phyloP scores from a whole-genome alignment of 2,113 vertebrate genomes.

The Spermophilus dauricus region DNA sequence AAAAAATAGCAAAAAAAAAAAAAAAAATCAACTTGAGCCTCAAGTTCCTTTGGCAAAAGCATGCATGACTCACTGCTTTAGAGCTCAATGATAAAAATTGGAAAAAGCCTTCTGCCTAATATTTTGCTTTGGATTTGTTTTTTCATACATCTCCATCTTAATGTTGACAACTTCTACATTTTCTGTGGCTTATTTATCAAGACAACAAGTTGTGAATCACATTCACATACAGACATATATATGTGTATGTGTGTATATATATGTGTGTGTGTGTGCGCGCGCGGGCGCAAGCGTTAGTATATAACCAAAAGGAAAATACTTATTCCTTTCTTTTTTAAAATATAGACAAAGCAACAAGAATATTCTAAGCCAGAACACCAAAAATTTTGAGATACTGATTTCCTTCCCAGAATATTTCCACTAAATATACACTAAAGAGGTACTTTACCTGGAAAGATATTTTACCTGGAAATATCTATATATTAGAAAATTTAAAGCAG shows the following conservation, averaged over 20 bases:
- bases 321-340: slow-evolving; percentile 6
- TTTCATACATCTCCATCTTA: background rate
- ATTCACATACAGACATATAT: background rate
- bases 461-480: slow-evolving; percentile 17
- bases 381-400: slow-evolving; percentile 26
- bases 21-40: background rate
- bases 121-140: slow-evolving; percentile 58
- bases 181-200: slow-evolving; percentile 25
- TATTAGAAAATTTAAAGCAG: slow-evolving; percentile 10
- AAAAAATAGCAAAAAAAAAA: no score
- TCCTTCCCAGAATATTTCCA: slow-evolving; percentile 40
- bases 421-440: no score
- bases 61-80: slow-evolving; percentile 55
- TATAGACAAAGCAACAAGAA: slow-evolving; percentile 2
- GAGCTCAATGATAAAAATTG: slow-evolving; percentile 45
- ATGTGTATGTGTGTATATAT: no score
- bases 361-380: slow-evolving; percentile 51
- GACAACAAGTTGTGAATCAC: background rate
- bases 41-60: slow-evolving; percentile 48
- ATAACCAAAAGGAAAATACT: background rate
- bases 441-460: slow-evolving; percentile 48
- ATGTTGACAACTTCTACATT: slow-evolving; percentile 45
- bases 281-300: background rate
- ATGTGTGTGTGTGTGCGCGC: no score
- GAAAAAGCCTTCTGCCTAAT: slow-evolving; percentile 50